Evolutionary conservation across 2,797 vertebrate genomes (phyloP), one percentile per base, ranked within the genome.

Genomic region (Anguilla pacifica): DNA sequence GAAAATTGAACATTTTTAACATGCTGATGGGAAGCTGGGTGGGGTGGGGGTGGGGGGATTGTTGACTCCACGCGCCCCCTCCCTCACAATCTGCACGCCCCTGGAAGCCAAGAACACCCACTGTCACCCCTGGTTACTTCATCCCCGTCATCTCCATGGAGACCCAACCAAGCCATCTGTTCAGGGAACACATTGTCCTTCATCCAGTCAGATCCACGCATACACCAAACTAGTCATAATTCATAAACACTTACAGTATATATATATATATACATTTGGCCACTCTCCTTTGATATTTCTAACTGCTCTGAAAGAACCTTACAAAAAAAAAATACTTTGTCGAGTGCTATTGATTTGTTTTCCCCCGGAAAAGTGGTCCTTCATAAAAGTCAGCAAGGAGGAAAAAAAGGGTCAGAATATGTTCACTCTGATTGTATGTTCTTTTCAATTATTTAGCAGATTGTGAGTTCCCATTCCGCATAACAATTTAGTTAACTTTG

Each of bases 121-220:
- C 72, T 39, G 72, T 77, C 72, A 39, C 72, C 72, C 72, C 72
- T 77, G 72, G 72, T 77, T 77, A 79, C 74, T 11, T 19, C 74
- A 6, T 5, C 72, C 13, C 6, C 6, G 9, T 74, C 70, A 79
- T 79, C 74, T 79, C 74, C 74, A 79, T 79, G 74, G 74, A 79
- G 39, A 79, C 39, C 74, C 15, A 79, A 39, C 25, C 5, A 39
- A 79, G 74, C 74, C 74, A 79, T 79, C 74, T 79, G 74, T 46
- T 22, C 35, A 5, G 35, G 74, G 74, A 79, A 79, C 74, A 79
- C 74, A 43, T 19, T 79, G 35, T 79, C 74, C 74, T 35, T 79
- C 17, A 22, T 19, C 19, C 17, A 79, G 39, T 43, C 17, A 19
- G 74, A 39, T 43, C 39, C 39, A 79, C 39, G 39, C 39, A 35